Percentiles rank a stretch among this genome's conserved stretches.
These are phyloP conservation scores for Drosophila navojoa DNA, from an alignment of 1,140 invertebrate genomes.

Conservation along the genomic window DNA sequence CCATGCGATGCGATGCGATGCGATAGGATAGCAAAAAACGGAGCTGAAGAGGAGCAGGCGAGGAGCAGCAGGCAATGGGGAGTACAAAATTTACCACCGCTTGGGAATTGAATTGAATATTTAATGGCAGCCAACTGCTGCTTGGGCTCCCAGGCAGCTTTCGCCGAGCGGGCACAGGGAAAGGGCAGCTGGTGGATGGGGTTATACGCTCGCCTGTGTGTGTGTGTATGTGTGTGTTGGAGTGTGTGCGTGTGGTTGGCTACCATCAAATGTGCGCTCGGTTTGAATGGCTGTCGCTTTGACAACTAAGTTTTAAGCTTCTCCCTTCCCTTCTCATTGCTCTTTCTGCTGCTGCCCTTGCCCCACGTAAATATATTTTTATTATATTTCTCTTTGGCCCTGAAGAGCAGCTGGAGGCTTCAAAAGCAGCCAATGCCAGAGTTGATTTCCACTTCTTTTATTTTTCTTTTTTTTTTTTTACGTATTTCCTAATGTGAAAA, in stretches of 20 bases:
- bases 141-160: constrained; percentile 32
- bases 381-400: constrained; percentile 12
- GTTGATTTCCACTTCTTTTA: not conserved
- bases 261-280: constrained; percentile 40
- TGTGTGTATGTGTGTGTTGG: constrained; percentile 17
- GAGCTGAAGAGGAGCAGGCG: constrained; percentile 5
- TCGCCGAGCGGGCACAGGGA: not conserved
- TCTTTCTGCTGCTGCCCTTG: not conserved
- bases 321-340: not conserved
- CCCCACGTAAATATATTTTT: constrained; percentile 19
- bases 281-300: constrained; percentile 27
- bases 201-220: constrained; percentile 3
- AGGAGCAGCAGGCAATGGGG: constrained; percentile 1
- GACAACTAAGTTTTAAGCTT: constrained; percentile 16
- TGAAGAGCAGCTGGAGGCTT: not conserved
- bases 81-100: constrained; percentile 9
- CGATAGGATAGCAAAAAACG: constrained; percentile 4
- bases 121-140: constrained; percentile 79
- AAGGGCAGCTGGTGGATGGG: not conserved
- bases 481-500: constrained; percentile 8
- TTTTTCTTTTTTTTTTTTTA: not conserved
- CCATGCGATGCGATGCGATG: constrained; percentile 8
- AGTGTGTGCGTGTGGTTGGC: constrained; percentile 22
- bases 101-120: constrained; percentile 74
- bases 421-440: constrained; percentile 10